Percentiles rank a stretch among this genome's conserved stretches.
phyloP scores from a whole-genome alignment of 2,113 vertebrate genomes.

The Brachyistius frenatus region DNA sequence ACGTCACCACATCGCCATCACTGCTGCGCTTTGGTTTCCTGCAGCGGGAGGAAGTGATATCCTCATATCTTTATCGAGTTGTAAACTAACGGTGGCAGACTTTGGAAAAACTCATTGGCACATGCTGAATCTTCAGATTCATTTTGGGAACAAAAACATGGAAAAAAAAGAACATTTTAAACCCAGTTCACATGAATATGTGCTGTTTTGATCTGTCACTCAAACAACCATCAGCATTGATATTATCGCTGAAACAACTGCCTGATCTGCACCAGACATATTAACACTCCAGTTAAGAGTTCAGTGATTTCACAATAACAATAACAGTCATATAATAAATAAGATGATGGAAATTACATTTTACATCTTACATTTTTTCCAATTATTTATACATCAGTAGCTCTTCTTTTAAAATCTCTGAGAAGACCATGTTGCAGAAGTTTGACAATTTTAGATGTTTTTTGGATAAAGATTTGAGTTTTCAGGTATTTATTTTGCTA shows the following conservation, averaged over 20 bases:
- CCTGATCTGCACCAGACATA: too few species aligned
- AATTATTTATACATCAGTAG: too few species aligned
- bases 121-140: background rate
- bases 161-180: background rate
- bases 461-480: background rate
- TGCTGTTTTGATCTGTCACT: background rate
- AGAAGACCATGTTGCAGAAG: too few species aligned
- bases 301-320: too few species aligned
- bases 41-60: background rate
- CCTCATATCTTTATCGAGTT: background rate
- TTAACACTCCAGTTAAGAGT: too few species aligned
- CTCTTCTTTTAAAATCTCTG: too few species aligned
- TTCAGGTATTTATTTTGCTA: background rate
- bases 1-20: background rate
- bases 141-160: background rate
- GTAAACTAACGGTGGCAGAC: background rate
- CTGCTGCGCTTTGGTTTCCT: background rate
- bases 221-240: conserved; percentile 3
- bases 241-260: background rate
- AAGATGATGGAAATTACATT: too few species aligned
- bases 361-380: too few species aligned
- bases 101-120: conserved; percentile 9
- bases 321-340: too few species aligned
- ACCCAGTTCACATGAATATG: background rate
- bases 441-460: background rate